Percentiles rank a stretch among this genome's conserved stretches.
phyloP scores from a whole-genome alignment of 2,797 vertebrate genomes.

The Ambastaia sidthimunki region DNA sequence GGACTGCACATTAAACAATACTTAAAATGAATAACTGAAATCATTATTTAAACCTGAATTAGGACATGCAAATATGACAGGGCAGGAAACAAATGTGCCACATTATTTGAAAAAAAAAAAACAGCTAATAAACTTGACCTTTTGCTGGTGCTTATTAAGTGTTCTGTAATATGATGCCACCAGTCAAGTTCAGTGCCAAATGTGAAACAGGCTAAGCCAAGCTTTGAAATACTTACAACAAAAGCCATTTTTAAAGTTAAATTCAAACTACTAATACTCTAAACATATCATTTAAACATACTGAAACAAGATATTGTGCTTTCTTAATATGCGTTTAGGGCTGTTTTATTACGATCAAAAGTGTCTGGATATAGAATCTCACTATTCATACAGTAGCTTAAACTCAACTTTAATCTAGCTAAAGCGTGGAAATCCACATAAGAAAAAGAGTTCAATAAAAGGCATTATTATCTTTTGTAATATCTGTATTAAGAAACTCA shows the following conservation, averaged over 20 bases:
- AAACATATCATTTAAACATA: not conserved
- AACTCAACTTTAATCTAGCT: not conserved
- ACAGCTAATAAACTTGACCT: conserved; percentile 1
- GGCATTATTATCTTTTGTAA: not conserved
- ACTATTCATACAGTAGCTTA: not conserved
- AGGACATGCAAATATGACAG: not conserved
- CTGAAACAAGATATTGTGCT: not conserved
- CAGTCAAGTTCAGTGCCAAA: conserved; percentile 29
- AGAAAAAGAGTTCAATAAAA: not conserved
- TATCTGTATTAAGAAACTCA: not conserved
- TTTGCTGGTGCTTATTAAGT: not conserved
- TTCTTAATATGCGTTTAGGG: not conserved
- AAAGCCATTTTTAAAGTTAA: conserved; percentile 2
- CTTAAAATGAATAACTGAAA: not conserved
- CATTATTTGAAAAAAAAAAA: not conserved
- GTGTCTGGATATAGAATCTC: not conserved
- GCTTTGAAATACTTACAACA: conserved; percentile 14
- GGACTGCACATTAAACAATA: not conserved
- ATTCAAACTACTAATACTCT: not conserved
- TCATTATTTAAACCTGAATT: not conserved
- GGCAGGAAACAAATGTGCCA: not conserved
- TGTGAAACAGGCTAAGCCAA: conserved; percentile 23
- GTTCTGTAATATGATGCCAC: conserved; percentile 34
- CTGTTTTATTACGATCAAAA: not conserved
- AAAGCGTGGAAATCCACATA: not conserved